phyloP scores from a whole-genome alignment of 2,888 invertebrate genomes.

The Anodontia alba region DNA sequence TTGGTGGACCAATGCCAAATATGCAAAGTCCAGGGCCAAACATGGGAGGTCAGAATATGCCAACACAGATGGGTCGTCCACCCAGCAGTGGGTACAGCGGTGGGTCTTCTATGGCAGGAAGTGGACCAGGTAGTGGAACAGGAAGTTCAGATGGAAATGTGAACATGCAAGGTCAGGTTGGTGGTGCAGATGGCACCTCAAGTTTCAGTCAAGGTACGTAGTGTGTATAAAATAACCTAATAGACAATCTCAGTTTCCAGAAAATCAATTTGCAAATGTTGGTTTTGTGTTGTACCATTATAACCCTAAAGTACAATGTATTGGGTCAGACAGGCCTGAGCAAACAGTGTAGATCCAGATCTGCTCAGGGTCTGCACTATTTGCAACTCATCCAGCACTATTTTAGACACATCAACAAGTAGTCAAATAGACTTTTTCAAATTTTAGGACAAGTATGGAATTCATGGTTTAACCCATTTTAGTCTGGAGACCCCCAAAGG shows the following conservation, averaged over 20 bases:
- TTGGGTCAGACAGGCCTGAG: too few species aligned
- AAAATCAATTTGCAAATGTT: too few species aligned
- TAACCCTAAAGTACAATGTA: too few species aligned
- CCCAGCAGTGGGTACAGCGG: slow-evolving; percentile 53
- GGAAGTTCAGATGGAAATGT: slow-evolving; percentile 41
- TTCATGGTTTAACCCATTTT: too few species aligned
- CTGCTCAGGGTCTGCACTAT: too few species aligned
- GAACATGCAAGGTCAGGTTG: slow-evolving; percentile 44
- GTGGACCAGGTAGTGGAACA: neutral
- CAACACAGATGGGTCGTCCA: slow-evolving; percentile 47
- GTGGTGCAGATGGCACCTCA: slow-evolving; percentile 40
- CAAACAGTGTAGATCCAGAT: too few species aligned
- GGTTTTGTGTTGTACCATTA: too few species aligned
- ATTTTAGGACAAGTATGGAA: too few species aligned
- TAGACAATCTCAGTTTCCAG: neutral
- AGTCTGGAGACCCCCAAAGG: too few species aligned
- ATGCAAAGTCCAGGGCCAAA: slow-evolving; percentile 48
- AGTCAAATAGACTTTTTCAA: too few species aligned
- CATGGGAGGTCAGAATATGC: slow-evolving; percentile 51
- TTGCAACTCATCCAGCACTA: too few species aligned
- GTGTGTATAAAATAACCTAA: neutral
- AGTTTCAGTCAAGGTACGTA: slow-evolving; percentile 55
- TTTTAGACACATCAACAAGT: too few species aligned
- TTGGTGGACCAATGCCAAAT: slow-evolving; percentile 25
- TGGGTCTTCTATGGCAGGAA: slow-evolving; percentile 33